A percentile compares a stretch with the other conserved stretches of the same genome.
phyloP scores from a whole-genome alignment of 2,888 invertebrate species.

The Apamea crenata region DNA sequence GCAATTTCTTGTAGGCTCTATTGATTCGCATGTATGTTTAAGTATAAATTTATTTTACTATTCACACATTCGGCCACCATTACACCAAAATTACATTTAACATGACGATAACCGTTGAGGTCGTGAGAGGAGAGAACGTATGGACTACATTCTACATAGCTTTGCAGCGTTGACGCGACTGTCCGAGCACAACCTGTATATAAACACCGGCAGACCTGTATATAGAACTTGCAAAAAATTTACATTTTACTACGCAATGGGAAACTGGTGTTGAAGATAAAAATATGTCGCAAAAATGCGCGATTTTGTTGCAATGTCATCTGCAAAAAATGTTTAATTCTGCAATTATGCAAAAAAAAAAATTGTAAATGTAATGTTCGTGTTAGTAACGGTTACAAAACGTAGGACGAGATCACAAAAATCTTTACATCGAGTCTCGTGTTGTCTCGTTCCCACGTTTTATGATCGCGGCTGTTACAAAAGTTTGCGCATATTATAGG shows the following conservation, averaged over 20 bases:
- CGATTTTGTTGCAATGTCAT: conserved; percentile 24
- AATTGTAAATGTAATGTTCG: background rate
- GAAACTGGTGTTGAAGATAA: background rate
- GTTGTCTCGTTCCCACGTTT: background rate
- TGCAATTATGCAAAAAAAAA: no score
- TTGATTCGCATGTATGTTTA: conserved; percentile 18
- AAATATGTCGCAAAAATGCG: background rate
- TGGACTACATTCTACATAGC: conserved; percentile 64
- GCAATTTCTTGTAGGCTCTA: conserved; percentile 34
- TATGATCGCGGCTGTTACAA: background rate
- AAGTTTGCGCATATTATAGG: background rate
- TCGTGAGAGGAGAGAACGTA: conserved; percentile 74
- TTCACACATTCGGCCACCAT: conserved; percentile 22
- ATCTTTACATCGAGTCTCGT: background rate
- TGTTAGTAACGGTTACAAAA: conserved; percentile 9
- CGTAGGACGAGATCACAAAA: background rate
- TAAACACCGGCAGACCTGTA: conserved; percentile 74
- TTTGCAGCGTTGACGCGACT: conserved; percentile 48
- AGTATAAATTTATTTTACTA: background rate
- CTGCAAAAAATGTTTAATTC: conserved; percentile 19
- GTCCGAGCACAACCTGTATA: conserved; percentile 72
- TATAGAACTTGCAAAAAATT: conserved; percentile 50
- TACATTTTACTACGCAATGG: background rate
- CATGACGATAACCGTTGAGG: background rate
- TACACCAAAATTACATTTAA: conserved; percentile 24